A percentile compares a stretch with the other conserved stretches of the same genome.
These are phyloP conservation scores for Archegozetes longisetosus DNA, from an alignment of 1,140 invertebrate species.

Conservation along the genomic window DNA sequence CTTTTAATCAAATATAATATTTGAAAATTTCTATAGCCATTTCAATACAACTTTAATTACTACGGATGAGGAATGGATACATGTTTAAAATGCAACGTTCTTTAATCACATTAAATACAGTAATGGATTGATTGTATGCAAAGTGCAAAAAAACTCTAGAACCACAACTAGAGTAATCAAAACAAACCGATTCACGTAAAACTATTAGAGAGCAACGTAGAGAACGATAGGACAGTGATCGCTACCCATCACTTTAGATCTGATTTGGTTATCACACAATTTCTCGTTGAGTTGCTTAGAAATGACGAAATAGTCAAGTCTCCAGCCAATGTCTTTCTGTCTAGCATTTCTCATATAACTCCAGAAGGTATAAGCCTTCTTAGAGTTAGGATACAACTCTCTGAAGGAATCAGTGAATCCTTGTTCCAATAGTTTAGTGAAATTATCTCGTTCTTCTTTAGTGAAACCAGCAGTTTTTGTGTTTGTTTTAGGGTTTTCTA, in stretches of 20 bases:
- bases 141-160: too few relatives aligned
- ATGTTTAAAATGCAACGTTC: too few relatives aligned
- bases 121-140: too few relatives aligned
- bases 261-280: constrained; percentile 29
- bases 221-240: constrained; percentile 40
- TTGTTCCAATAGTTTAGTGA: constrained; percentile 11
- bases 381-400: constrained; percentile 31
- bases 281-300: constrained; percentile 27
- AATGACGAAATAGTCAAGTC: constrained; percentile 41
- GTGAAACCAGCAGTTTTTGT: constrained; percentile 13
- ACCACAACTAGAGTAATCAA: too few relatives aligned
- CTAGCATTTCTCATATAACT: constrained; percentile 33
- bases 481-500: constrained; percentile 37
- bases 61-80: too few relatives aligned
- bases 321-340: constrained; percentile 38
- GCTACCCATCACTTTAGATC: constrained; percentile 36
- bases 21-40: too few relatives aligned
- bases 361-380: constrained; percentile 40
- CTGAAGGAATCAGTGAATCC: constrained; percentile 38
- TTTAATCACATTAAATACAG: too few relatives aligned
- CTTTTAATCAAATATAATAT: too few relatives aligned
- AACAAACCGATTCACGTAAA: too few relatives aligned
- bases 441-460: constrained; percentile 13
- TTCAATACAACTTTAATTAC: too few relatives aligned
- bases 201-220: constrained; percentile 1